These are phyloP conservation scores for Phoenicopterus ruber DNA, from an alignment of 2,113 vertebrate species.

Conservation along the genomic window DNA sequence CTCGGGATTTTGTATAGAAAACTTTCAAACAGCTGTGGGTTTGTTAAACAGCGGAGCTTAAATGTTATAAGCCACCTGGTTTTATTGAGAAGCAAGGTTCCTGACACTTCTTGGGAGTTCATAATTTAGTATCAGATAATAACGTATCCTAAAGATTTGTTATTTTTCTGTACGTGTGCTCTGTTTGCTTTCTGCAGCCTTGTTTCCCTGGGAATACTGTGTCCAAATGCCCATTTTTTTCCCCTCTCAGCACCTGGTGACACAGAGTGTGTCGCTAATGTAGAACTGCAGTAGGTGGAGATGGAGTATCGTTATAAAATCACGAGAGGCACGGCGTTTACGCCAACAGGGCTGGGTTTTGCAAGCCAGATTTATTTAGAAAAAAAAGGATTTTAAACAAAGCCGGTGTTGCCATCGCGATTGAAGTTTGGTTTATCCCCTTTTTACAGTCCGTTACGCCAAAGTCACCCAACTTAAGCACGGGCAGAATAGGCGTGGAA, in stretches of 20 bases:
- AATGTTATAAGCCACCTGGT: neutral
- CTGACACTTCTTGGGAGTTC: rapidly evolving
- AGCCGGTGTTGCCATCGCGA: rapidly evolving
- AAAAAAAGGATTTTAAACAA: no score
- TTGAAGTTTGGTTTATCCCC: neutral
- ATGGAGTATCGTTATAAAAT: neutral
- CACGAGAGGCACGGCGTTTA: rapidly evolving
- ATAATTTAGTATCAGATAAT: rapidly evolving
- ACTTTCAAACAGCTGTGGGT: neutral
- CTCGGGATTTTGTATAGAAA: neutral
- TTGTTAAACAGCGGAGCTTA: neutral
- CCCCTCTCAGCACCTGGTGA: rapidly evolving
- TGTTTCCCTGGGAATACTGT: neutral
- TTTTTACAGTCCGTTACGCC: rapidly evolving
- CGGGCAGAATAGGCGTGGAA: rapidly evolving
- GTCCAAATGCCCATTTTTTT: no score
- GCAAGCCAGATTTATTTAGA: neutral
- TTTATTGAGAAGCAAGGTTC: neutral
- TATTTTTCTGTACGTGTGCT: rapidly evolving
- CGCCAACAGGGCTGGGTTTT: rapidly evolving
- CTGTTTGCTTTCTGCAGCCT: neutral
- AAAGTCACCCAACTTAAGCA: neutral
- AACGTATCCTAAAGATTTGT: neutral
- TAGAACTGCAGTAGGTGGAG: rapidly evolving
- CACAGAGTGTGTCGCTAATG: rapidly evolving